These are phyloP conservation scores for Stomatorhinus walkeri DNA, from an alignment of 2,797 vertebrate genomes.

Conservation along the genomic window DNA sequence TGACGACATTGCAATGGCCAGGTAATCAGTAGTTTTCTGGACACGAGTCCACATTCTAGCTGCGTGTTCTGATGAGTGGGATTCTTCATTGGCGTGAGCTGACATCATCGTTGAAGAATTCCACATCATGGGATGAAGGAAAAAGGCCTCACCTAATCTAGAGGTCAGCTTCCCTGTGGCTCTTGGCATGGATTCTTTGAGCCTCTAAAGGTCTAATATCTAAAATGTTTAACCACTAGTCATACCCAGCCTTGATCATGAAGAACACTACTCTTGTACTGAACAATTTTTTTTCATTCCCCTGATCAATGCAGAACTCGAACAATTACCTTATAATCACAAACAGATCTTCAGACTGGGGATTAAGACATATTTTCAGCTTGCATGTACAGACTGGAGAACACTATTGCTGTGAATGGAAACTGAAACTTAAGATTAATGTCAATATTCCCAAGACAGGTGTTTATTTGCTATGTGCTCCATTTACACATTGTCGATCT, in stretches of 20 bases:
- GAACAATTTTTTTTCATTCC: background rate
- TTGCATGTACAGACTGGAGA: background rate
- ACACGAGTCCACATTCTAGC: background rate
- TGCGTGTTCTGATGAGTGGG: background rate
- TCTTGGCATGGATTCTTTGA: background rate
- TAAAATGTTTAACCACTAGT: conserved; percentile 20
- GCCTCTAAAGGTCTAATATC: background rate
- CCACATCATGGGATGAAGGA: conserved; percentile 5
- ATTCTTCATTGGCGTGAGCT: background rate
- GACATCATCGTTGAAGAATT: conserved; percentile 4
- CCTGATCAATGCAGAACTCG: background rate
- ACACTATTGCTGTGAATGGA: background rate
- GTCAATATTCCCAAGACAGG: background rate
- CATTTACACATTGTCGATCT: conserved; percentile 24
- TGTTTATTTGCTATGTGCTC: background rate
- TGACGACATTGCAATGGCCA: background rate
- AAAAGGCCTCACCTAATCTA: background rate
- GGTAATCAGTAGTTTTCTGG: conserved; percentile 4
- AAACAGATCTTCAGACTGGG: conserved; percentile 8
- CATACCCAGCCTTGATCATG: conserved; percentile 4
- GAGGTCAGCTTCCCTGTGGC: background rate
- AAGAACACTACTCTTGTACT: background rate
- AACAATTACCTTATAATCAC: background rate
- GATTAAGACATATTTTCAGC: background rate
- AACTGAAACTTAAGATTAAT: background rate